Base-by-base conservation (phyloP, 2,113 vertebrate species). In the Athene noctua region DNA sequence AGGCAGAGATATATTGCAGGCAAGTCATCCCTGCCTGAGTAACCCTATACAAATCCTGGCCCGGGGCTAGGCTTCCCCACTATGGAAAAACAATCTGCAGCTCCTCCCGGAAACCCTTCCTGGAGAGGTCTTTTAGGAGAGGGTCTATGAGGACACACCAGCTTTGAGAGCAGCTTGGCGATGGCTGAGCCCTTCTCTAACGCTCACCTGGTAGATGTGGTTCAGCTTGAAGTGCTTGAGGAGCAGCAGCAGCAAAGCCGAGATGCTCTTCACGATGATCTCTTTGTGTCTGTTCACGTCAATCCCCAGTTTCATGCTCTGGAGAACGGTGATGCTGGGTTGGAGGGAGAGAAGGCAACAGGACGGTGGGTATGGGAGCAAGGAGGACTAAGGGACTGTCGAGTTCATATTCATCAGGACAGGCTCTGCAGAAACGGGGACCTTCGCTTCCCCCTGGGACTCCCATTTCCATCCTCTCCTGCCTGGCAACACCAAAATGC, bases 211-310 rank as follows among this genome's bases (percentile, higher is more conserved):
- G 96, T 99, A 99, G 94, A 99, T 97, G 89, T 99, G 99, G 97
- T 99, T 99, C 72, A 99, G 98, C 93, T 99, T 99, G 92, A 99
- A 98, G 97, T 99, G 99, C 88, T 99, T 99, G 95, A 99, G 99
- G 68, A 99, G 98, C 30, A 99, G 98, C 80, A 99, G 97, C 73
- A 99, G 98, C 68, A 98, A 96, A 10, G 99, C 98, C 0, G 99
- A 99, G 95, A 99, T 99, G 95, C 99, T 99, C 97, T 99, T 99
- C 40, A 99, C 99, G 1, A 99, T 99, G 96, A 99, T 99, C 97
- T 99, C 99, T 88, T 99, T 99, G 98, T 99, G 99, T 1, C 99
- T 98, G 98, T 99, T 99, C 80, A 99, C 99, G 1, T 99, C 99
- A 0, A 99, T 99, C 57, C 99, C 99, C 95, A 99, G 97, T 66